phyloP scores from a whole-genome alignment of 2,888 invertebrate genomes.

The Stramonita haemastoma region DNA sequence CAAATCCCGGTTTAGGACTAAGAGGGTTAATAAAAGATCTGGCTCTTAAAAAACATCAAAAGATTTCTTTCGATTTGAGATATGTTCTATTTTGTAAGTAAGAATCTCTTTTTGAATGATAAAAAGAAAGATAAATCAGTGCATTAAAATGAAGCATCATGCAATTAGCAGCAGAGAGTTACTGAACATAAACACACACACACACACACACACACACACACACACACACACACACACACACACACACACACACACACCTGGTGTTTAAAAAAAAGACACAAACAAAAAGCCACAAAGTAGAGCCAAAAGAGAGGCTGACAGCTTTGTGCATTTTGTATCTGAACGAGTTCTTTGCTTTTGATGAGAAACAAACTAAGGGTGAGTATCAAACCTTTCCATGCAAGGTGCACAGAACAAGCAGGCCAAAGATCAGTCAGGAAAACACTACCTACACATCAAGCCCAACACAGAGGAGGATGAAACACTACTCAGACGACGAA shows the following conservation, averaged over 20 bases:
- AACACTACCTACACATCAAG: slow-evolving; percentile 15
- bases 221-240: slow-evolving; percentile 15
- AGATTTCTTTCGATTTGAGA: too few species aligned
- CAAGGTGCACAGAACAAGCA: background rate
- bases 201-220: background rate
- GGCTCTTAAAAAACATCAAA: too few species aligned
- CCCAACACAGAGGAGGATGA: slow-evolving; percentile 20
- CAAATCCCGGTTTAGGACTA: too few species aligned
- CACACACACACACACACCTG: background rate
- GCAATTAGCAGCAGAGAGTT: too few species aligned
- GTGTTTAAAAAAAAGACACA: background rate
- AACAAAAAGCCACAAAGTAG: background rate
- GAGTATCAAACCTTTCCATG: background rate
- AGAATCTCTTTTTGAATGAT: too few species aligned
- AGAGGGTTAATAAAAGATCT: too few species aligned
- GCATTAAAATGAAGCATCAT: too few species aligned
- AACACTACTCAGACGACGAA: slow-evolving; percentile 34
- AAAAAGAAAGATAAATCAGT: too few species aligned
- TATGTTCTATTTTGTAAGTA: too few species aligned
- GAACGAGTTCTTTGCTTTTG: background rate
- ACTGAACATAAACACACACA: background rate
- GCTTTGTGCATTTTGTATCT: background rate
- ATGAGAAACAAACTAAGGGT: background rate
- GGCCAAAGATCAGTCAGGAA: background rate
- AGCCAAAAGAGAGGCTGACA: background rate